phyloP scores from a whole-genome alignment of 2,888 invertebrate genomes.

The Miltochrista miniata region DNA sequence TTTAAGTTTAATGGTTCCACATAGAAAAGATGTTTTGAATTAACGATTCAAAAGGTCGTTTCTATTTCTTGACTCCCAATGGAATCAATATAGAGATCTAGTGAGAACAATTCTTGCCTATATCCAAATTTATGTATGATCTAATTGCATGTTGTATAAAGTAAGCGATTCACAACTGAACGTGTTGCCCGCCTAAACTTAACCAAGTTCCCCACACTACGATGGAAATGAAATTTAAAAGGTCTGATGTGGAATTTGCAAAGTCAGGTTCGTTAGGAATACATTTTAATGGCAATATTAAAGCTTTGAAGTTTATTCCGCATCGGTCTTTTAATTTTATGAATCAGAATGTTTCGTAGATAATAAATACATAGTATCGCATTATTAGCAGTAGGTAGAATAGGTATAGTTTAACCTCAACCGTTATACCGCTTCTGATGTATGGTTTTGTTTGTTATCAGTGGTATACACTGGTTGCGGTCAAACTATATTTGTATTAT shows the following conservation, averaged over 20 bases:
- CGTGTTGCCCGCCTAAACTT: slow-evolving; percentile 28
- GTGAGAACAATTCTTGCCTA: no score
- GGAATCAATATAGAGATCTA: no score
- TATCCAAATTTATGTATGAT: slow-evolving; percentile 7
- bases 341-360: neutral
- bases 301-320: neutral
- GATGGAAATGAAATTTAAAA: neutral
- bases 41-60: no score
- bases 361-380: slow-evolving; percentile 5
- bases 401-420: no score
- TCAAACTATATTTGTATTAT: no score
- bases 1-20: no score
- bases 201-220: slow-evolving; percentile 13
- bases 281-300: neutral
- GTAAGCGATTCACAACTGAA: slow-evolving; percentile 27
- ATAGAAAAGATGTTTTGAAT: no score
- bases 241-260: neutral
- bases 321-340: neutral
- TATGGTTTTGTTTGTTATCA: no score
- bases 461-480: no score
- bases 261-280: neutral
- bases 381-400: slow-evolving; percentile 19
- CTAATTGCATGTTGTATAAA: slow-evolving; percentile 25
- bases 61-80: no score
- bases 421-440: no score